Evolutionary conservation across 30 jellyfish, hydroid and myxozoan genomes (phyloP), one percentile per base, ranked within the genome.

Genomic region (Pelagia noctiluca): DNA sequence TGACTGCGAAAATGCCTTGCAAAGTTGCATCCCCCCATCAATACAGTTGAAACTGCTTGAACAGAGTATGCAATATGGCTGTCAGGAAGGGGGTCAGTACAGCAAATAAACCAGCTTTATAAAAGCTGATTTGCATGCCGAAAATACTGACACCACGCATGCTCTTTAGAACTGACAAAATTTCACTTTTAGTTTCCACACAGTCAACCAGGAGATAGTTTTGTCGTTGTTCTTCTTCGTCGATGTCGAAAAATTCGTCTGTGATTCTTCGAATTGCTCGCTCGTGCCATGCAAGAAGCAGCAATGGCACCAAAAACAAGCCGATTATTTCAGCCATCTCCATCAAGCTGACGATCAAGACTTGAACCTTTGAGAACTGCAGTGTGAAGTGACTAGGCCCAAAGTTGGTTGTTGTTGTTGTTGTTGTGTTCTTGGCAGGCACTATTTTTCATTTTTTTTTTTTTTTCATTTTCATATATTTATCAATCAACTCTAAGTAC

Each of bases 131-230:
- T 38, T 75, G 86, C 92, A 82, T 50, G 61, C 86, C 86, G 70
- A 82, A 82, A 18, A 82, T 69, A 35, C 80, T 64, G 35, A 82
- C 92, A 4, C 92, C 92, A 35, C 80, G 79, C 92, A 82, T 82
- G 5, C 34, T 36, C 36, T 32, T 53, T 46, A 82, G 73, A 10
- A 19, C 37, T 8, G 35, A 33, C 21, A 70, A 76, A 22, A 82
- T 54, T 10, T 54, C 71, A 1, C 13, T 22, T 37, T 82, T 52
- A n/a, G 74, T 70, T 22, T 35, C 31, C 35, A 68, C 33, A 73
- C 35, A 12, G 77, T 66, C 72, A 24, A 82, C 53, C 80, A 82
- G 70, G 80, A 82, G 42, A 28, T 67, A 36, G 16, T 13, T 12
- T 35, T 86, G 35, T n/a, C 85, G 22, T 69, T 82, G 92, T 5